Base-by-base conservation (phyloP, 2,888 invertebrate genomes). In the Drosophila leonis region DNA sequence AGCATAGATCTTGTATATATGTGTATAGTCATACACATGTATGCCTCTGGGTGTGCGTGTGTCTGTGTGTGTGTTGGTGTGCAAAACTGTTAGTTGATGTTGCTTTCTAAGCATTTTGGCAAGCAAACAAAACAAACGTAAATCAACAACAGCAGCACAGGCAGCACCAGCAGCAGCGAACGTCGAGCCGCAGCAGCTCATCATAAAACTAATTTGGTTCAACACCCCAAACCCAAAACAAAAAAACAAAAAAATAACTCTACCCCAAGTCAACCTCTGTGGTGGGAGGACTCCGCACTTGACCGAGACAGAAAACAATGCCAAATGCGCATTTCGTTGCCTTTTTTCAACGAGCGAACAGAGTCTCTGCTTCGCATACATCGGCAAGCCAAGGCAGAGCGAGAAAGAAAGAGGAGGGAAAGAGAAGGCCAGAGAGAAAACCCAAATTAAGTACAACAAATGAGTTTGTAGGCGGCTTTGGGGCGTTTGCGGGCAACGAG, bases 381-480 rank as follows among this genome's bases (percentile, higher is more conserved):
- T 15, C 27, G 18, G 37, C 51, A 18, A 8, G 20, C 12, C 10
- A 9, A 4, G 24, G 10, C 8, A 10, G 18, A 51, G 18, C n/a
- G 46, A 57, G 27, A 27, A 7, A 24, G 66, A 42, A 13, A 13
- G 7, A 13, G 10, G 29, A 20, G 44, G 5, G 31, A 18, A 10
- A 7, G 64, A 65, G 37, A 15, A 4, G 13, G 35, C 37, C 29
- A 15, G 20, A 35, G 57, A 51, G 46, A 18, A 55, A 61, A 44
- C 60, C 77, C 75, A 88, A 88, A 90, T 86, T 88, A 86, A 88
- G 86, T 80, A 86, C 80, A 90, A 90, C 80, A 86, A 86, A 86
- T 88, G 90, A 90, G 90, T 82, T 88, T 72, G 64, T 68, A 76
- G 74, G 70, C 74, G 70, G 65, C 70, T 64, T 65, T 70, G 52